A percentile compares a stretch with the other conserved stretches of the same genome.
Evolutionary conservation across 30 jellyfish, hydroid and myxozoan species (phyloP).

Genomic region (Turritopsis dohrnii): DNA sequence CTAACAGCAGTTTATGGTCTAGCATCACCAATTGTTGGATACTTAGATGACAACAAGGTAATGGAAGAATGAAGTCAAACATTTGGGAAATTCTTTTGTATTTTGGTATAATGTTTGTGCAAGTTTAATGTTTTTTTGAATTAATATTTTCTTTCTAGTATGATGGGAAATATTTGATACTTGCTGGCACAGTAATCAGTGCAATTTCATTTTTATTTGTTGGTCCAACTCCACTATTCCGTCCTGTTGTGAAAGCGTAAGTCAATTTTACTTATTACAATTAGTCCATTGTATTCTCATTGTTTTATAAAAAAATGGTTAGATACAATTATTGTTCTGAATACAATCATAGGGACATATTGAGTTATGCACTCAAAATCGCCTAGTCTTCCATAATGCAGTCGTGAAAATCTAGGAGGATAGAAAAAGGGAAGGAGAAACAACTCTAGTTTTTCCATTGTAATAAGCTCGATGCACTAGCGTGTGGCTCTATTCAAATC

Average conservation of each 20-base stretch:
- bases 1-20: background rate
- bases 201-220: background rate
- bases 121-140: background rate
- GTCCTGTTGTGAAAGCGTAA: background rate
- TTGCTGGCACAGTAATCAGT: background rate
- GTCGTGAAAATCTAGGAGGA: too few species aligned
- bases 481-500: too few species aligned
- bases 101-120: background rate
- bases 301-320: background rate
- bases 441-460: too few species aligned
- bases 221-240: background rate
- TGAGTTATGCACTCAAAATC: too few species aligned
- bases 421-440: too few species aligned
- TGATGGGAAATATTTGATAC: background rate
- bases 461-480: too few species aligned
- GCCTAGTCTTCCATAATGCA: too few species aligned
- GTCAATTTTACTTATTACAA: background rate
- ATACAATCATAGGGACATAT: too few species aligned
- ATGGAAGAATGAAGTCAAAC: background rate
- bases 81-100: background rate
- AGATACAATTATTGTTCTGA: too few species aligned
- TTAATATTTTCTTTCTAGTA: background rate
- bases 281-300: too few species aligned
- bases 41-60: background rate
- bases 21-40: background rate